Evolutionary conservation across 1,140 invertebrate genomes (phyloP).

Genomic region (Drosophila micromelanica): DNA sequence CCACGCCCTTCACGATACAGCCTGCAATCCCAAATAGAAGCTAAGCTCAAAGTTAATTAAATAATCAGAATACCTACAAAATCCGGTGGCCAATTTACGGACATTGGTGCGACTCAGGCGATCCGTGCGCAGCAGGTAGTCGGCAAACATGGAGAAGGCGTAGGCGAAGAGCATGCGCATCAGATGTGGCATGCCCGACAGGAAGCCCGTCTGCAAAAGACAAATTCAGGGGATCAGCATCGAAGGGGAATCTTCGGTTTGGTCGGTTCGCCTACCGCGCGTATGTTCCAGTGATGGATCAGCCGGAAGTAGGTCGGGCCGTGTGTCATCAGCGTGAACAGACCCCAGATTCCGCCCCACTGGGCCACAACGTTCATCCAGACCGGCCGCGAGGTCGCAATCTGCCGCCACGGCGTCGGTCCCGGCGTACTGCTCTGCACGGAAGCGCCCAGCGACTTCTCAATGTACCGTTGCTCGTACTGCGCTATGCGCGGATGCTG

Average conservation of each 20-base stretch:
- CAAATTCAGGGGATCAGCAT: neutral
- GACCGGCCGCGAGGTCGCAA: conserved; percentile 90
- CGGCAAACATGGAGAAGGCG: conserved; percentile 86
- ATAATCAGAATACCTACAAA: conserved; percentile 84
- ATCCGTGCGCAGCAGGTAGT: conserved; percentile 86
- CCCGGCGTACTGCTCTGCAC: conserved; percentile 82
- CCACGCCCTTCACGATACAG: conserved; percentile 86
- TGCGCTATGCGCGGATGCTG: conserved; percentile 90
- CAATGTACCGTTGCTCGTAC: conserved; percentile 88
- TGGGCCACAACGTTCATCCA: conserved; percentile 92
- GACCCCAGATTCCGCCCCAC: conserved; percentile 93
- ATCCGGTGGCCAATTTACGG: conserved; percentile 87
- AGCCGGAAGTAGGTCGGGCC: conserved; percentile 94
- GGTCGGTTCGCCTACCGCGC: conserved; percentile 86
- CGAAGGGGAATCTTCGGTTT: neutral
- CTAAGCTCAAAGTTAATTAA: conserved; percentile 10
- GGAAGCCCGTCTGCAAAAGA: conserved; percentile 86
- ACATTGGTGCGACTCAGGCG: conserved; percentile 87
- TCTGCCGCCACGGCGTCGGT: conserved; percentile 89
- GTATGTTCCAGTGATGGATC: conserved; percentile 92
- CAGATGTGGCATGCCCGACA: conserved; percentile 88
- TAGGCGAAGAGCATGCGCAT: conserved; percentile 87
- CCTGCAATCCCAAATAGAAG: conserved; percentile 62
- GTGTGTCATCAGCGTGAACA: conserved; percentile 93
- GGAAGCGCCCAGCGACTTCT: conserved; percentile 86